A percentile compares a stretch with the other conserved stretches of the same genome.
Conservation (phyloP, 2,113 vertebrate genomes). For the Synodontis membranacea region DNA sequence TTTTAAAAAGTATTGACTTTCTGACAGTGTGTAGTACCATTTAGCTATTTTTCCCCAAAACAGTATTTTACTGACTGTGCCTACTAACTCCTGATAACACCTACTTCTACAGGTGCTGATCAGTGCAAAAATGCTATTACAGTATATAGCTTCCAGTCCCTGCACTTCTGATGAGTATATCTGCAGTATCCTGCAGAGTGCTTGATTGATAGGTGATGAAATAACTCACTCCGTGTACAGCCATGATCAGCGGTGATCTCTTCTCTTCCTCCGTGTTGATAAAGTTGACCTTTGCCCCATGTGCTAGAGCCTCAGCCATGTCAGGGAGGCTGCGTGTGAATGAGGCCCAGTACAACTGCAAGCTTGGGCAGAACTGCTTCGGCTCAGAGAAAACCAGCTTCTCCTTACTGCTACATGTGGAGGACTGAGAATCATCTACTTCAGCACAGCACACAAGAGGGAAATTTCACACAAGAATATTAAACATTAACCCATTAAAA, state of each 20-base stretch:
- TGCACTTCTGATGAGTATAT: not conserved
- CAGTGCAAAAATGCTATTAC: not conserved
- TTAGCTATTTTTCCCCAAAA: not conserved
- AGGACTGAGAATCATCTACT: constrained; percentile 64
- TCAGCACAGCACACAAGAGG: constrained; percentile 52
- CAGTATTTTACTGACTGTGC: not conserved
- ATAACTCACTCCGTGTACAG: constrained; percentile 87
- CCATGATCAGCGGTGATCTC: constrained; percentile 92
- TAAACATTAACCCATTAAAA: not conserved
- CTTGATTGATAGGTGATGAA: not conserved
- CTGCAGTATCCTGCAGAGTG: not conserved
- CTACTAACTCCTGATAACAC: not conserved
- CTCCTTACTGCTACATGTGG: constrained; percentile 71
- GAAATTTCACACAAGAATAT: not conserved
- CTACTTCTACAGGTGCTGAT: not conserved
- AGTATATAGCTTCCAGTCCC: not conserved
- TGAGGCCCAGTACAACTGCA: constrained; percentile 88
- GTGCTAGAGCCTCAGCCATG: constrained; percentile 94
- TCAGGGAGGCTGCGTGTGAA: constrained; percentile 87
- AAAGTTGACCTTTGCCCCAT: constrained; percentile 95
- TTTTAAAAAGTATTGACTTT: too few relatives aligned
- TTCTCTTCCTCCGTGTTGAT: constrained; percentile 84
- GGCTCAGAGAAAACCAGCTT: constrained; percentile 76
- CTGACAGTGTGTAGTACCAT: not conserved
- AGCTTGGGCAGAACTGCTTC: constrained; percentile 78